Evolutionary conservation across 2,797 vertebrate genomes (phyloP).

Genomic region (Artibeus lituratus): DNA sequence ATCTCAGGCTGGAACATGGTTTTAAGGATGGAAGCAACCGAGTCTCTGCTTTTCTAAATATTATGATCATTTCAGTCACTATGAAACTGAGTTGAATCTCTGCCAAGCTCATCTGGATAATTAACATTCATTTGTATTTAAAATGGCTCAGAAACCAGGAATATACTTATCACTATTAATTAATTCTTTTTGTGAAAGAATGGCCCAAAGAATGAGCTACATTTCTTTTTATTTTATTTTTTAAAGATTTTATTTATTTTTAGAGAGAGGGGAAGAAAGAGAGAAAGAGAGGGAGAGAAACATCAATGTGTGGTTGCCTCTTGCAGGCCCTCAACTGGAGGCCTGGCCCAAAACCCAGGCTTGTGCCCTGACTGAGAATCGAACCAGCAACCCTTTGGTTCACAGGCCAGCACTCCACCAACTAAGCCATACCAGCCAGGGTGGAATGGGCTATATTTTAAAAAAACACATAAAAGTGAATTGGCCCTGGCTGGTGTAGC

Average conservation of each 20-base stretch:
- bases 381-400: too few relatives aligned
- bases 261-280: too few relatives aligned
- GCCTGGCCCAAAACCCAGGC: too few relatives aligned
- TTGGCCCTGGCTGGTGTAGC: not conserved
- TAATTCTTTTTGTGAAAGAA: slow-evolving; percentile 35
- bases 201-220: slow-evolving; percentile 9
- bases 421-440: too few relatives aligned
- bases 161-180: slow-evolving; percentile 17
- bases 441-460: not conserved
- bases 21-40: not conserved
- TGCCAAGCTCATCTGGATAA: not conserved
- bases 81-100: not conserved
- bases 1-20: not conserved
- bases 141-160: slow-evolving; percentile 13
- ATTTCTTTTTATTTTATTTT: not conserved
- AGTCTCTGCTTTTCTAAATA: not conserved
- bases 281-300: too few relatives aligned
- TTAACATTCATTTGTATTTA: slow-evolving; percentile 33
- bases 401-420: too few relatives aligned
- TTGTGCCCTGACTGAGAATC: too few relatives aligned
- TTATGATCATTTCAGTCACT: not conserved
- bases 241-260: too few relatives aligned
- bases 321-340: too few relatives aligned
- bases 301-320: too few relatives aligned
- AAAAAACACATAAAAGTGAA: not conserved